Percentiles rank a stretch among this genome's conserved stretches.
These are phyloP conservation scores for Hemicentrotus pulcherrimus DNA, from an alignment of 35 echinoderm and acorn worm genomes.

Conservation along the genomic window DNA sequence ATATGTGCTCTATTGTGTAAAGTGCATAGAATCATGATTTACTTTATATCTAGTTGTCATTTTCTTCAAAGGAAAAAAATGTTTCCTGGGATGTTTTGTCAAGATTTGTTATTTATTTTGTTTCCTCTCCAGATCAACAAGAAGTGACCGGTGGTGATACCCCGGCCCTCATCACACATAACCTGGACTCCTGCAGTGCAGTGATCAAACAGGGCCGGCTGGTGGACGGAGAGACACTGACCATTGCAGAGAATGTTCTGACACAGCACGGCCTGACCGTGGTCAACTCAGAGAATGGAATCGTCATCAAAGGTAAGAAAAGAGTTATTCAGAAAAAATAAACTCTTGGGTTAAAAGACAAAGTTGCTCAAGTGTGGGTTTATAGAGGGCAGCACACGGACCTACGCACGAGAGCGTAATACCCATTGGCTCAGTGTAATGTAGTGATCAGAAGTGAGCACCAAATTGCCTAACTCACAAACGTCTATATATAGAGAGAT, in stretches of 20 bases:
- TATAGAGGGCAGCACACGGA: too few species aligned
- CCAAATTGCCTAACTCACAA: too few species aligned
- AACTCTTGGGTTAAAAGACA: too few species aligned
- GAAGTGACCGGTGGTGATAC: constrained; percentile 45
- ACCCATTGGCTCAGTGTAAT: too few species aligned
- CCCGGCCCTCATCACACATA: constrained; percentile 56
- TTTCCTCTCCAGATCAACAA: constrained; percentile 24
- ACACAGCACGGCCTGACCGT: constrained; percentile 57
- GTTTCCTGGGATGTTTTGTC: background rate
- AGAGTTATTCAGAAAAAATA: too few species aligned
- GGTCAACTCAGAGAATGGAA: constrained; percentile 59
- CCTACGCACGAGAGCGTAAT: too few species aligned
- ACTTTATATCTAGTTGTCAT: background rate
- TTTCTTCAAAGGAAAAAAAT: background rate
- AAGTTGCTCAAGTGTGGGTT: too few species aligned
- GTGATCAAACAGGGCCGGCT: constrained; percentile 47
- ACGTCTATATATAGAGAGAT: too few species aligned
- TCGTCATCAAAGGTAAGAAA: constrained; percentile 83
- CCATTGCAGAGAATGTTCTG: constrained; percentile 52
- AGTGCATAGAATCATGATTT: background rate
- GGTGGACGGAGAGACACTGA: constrained; percentile 59
- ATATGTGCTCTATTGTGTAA: background rate
- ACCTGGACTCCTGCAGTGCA: constrained; percentile 84
- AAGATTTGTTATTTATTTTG: background rate
- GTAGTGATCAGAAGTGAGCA: too few species aligned